Evolutionary conservation across 2,888 invertebrate species (phyloP).

Genomic region (Hedychridium roseum): DNA sequence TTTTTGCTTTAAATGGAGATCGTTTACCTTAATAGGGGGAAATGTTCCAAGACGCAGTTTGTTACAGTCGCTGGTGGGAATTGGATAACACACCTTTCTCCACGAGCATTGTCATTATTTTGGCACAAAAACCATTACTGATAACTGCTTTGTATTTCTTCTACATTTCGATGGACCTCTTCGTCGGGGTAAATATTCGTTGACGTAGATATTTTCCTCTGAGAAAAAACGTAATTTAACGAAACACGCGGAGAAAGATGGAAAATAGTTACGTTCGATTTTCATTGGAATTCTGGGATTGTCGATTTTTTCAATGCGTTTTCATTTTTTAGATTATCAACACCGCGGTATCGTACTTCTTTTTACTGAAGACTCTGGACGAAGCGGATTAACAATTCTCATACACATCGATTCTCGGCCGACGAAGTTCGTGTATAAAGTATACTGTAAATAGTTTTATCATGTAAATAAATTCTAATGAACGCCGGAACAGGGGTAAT

Average conservation of each 20-base stretch:
- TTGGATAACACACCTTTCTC: slow-evolving; percentile 24
- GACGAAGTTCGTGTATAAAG: no score
- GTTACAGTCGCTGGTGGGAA: slow-evolving; percentile 29
- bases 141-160: slow-evolving; percentile 35
- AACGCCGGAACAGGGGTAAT: no score
- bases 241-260: no score
- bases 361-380: slow-evolving; percentile 26
- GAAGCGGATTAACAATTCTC: slow-evolving; percentile 12
- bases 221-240: no score
- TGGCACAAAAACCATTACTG: slow-evolving; percentile 31
- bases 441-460: no score
- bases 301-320: no score
- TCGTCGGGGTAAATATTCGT: slow-evolving; percentile 24
- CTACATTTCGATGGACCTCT: slow-evolving; percentile 32
- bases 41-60: slow-evolving; percentile 30
- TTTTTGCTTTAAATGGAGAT: no score
- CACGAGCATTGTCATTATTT: slow-evolving; percentile 31
- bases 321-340: slow-evolving; percentile 32
- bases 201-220: no score
- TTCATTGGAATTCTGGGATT: no score
- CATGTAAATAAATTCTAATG: no score
- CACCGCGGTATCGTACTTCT: slow-evolving; percentile 33
- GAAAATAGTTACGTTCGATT: no score
- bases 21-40: slow-evolving; percentile 26
- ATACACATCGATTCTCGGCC: no score